Percentiles rank a stretch among this genome's conserved stretches.
These are phyloP conservation scores for Metacarcinus magister DNA, from an alignment of 2,888 invertebrate species.

Conservation along the genomic window DNA sequence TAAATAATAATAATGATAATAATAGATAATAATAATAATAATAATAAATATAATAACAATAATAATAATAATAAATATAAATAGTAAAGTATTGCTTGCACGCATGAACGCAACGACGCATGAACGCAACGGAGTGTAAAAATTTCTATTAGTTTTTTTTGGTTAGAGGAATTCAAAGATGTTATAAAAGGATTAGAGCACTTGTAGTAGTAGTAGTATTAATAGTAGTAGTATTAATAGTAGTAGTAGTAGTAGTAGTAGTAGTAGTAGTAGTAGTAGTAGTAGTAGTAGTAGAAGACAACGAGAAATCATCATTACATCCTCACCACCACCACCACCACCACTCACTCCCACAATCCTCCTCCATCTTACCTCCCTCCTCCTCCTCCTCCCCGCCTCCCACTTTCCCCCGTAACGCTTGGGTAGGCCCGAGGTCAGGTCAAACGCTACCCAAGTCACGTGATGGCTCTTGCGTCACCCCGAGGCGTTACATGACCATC, in stretches of 20 bases:
- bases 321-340: neutral
- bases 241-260: neutral
- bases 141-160: no score
- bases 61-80: no score
- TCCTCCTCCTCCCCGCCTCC: neutral
- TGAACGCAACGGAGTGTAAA: no score
- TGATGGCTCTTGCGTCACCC: neutral
- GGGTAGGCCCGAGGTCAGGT: constrained; percentile 30
- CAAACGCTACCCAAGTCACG: constrained; percentile 7
- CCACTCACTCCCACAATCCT: neutral
- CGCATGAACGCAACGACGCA: no score
- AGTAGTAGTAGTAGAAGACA: neutral
- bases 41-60: no score
- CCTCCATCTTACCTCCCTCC: neutral
- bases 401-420: constrained; percentile 30
- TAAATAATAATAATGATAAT: no score
- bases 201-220: neutral
- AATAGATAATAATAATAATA: no score
- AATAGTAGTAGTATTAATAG: neutral
- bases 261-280: constrained; percentile 26
- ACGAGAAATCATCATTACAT: neutral
- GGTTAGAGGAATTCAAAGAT: no score
- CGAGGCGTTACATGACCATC: neutral
- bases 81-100: no score
- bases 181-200: no score